These are phyloP conservation scores for Heliconius ismenius DNA, from an alignment of 2,888 invertebrate species.

Conservation along the genomic window DNA sequence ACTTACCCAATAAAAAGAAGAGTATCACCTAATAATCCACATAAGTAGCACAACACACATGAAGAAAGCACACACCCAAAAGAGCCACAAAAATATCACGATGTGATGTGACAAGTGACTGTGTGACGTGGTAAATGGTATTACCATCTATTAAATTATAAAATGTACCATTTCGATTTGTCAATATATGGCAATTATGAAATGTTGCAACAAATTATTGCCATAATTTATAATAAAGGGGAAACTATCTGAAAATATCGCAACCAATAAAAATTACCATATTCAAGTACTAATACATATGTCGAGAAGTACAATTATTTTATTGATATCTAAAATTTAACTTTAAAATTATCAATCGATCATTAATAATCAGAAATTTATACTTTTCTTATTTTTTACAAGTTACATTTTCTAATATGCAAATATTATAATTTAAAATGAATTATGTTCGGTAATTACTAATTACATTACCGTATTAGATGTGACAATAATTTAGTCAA, in stretches of 20 bases:
- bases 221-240: background rate
- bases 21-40: constrained; percentile 82
- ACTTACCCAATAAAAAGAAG: constrained; percentile 76
- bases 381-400: background rate
- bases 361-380: background rate
- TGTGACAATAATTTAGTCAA: no score
- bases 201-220: background rate
- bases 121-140: constrained; percentile 79
- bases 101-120: constrained; percentile 80
- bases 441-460: no score
- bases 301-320: no score
- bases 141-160: constrained; percentile 51
- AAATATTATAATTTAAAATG: background rate
- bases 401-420: background rate
- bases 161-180: constrained; percentile 23
- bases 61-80: constrained; percentile 81
- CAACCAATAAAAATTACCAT: no score
- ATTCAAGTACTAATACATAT: no score
- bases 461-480: no score
- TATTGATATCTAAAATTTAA: no score
- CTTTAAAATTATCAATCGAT: no score
- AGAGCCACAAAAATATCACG: constrained; percentile 81
- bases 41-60: constrained; percentile 82
- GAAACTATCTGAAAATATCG: background rate
- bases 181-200: constrained; percentile 15